Percentiles rank a stretch among this genome's conserved stretches.
These are phyloP conservation scores for Bicyclus anynana DNA, from an alignment of 1,140 invertebrate species.

Conservation along the genomic window DNA sequence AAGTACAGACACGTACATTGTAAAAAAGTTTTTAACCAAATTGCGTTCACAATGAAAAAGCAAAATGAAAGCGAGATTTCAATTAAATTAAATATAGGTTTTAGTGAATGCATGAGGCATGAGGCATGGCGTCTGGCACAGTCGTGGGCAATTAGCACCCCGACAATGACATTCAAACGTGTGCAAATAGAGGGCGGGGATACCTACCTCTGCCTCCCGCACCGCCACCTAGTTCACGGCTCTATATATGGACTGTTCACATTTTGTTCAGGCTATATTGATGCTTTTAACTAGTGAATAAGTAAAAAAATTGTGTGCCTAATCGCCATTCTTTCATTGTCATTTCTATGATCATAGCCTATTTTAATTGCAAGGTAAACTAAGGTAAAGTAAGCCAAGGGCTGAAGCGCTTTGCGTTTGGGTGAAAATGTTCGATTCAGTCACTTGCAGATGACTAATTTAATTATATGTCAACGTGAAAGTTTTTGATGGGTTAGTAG, in stretches of 20 bases:
- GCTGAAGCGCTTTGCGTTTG: too few species aligned
- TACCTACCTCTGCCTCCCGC: slow-evolving; percentile 24
- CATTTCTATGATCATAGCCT: too few species aligned
- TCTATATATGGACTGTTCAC: background rate
- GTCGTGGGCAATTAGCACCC: slow-evolving; percentile 53
- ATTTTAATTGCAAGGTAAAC: too few species aligned
- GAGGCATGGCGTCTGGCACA: slow-evolving; percentile 26
- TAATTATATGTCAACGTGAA: too few species aligned
- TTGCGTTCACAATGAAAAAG: background rate
- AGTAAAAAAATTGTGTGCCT: too few species aligned
- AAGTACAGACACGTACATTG: background rate
- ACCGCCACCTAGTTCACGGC: slow-evolving; percentile 5
- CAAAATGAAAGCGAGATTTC: background rate
- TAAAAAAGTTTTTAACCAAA: background rate
- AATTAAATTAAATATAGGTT: background rate
- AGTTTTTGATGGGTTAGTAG: too few species aligned
- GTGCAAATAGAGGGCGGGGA: slow-evolving; percentile 53
- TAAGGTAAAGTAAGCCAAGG: too few species aligned
- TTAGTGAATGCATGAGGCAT: slow-evolving; percentile 20
- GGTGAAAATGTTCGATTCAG: too few species aligned
- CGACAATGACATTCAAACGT: slow-evolving; percentile 70
- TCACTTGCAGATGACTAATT: too few species aligned
- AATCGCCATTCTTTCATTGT: too few species aligned
- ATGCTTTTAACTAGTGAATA: too few species aligned
- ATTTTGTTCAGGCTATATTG: background rate